These are phyloP conservation scores for Drosophila pandora DNA, from an alignment of 1,140 invertebrate genomes.

Conservation along the genomic window DNA sequence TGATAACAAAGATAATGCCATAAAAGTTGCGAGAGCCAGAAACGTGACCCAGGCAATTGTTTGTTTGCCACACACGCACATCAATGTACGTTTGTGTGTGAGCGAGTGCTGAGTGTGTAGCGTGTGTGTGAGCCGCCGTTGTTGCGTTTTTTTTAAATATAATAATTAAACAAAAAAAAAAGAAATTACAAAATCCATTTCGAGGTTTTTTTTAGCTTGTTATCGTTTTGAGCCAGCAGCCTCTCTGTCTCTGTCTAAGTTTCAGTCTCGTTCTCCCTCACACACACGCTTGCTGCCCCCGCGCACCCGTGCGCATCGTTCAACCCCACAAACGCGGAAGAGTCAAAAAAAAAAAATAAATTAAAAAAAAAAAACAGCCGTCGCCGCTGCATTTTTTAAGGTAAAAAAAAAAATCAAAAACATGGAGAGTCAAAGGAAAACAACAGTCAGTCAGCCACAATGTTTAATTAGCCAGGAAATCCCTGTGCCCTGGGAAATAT, in stretches of 20 bases:
- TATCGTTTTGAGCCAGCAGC: slow-evolving; percentile 8
- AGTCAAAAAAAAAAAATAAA: slow-evolving; percentile 18
- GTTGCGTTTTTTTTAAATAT: slow-evolving; percentile 46
- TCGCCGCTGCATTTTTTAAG: slow-evolving; percentile 59
- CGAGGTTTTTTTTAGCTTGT: slow-evolving; percentile 23
- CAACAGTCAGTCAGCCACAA: slow-evolving; percentile 2
- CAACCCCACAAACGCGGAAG: slow-evolving; percentile 56
- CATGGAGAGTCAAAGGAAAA: background rate
- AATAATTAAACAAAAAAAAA: slow-evolving; percentile 10
- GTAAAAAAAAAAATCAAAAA: slow-evolving; percentile 44
- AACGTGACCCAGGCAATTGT: slow-evolving; percentile 73
- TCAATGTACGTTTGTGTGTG: slow-evolving; percentile 26
- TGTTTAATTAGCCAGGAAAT: slow-evolving; percentile 43
- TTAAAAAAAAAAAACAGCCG: slow-evolving; percentile 17
- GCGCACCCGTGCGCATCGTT: slow-evolving; percentile 25
- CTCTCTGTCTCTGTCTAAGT: slow-evolving; percentile 8
- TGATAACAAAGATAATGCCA: slow-evolving; percentile 69
- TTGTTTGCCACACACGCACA: slow-evolving; percentile 36
- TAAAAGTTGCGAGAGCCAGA: slow-evolving; percentile 49
- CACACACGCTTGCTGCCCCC: slow-evolving; percentile 41
- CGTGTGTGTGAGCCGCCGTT: slow-evolving; percentile 34
- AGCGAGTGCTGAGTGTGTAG: slow-evolving; percentile 16
- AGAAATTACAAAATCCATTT: slow-evolving; percentile 45
- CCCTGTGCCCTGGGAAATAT: slow-evolving; percentile 51
- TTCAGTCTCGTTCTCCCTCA: slow-evolving; percentile 16